Evolutionary conservation across 2,888 invertebrate species (phyloP).

Genomic region (Theristus sp.): DNA sequence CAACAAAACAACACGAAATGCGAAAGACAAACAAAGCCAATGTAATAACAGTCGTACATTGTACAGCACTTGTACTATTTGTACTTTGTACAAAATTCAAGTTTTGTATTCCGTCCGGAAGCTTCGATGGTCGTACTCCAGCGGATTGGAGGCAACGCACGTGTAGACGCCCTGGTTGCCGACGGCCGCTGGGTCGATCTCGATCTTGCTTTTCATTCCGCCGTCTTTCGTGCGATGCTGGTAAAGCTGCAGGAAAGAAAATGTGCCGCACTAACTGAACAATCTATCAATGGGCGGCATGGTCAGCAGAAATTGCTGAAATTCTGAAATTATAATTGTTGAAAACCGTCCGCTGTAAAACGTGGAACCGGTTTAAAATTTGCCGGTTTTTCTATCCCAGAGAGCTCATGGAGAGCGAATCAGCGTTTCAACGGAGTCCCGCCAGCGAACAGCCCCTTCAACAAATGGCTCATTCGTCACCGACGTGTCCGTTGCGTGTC

Average conservation of each 20-base stretch:
- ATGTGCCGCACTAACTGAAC: not conserved
- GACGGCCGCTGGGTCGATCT: slow-evolving; percentile 7
- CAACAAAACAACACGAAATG: no score
- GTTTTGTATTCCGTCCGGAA: not conserved
- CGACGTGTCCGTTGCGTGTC: slow-evolving; percentile 2
- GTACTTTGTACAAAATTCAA: not conserved
- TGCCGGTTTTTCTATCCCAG: no score
- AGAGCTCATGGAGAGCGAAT: no score
- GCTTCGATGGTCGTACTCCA: not conserved
- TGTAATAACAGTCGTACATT: no score
- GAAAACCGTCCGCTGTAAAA: no score
- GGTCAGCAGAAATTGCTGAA: not conserved
- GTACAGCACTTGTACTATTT: no score
- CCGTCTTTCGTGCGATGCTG: not conserved
- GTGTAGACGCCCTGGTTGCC: slow-evolving; percentile 7
- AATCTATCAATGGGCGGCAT: not conserved
- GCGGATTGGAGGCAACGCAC: slow-evolving; percentile 3
- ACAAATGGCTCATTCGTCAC: no score
- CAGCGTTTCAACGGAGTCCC: no score
- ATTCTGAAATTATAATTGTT: no score
- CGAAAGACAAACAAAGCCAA: no score
- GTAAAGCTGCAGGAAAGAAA: not conserved
- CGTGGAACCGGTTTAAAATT: no score
- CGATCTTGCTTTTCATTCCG: not conserved
- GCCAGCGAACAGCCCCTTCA: no score